Evolutionary conservation across 1,140 invertebrate genomes (phyloP), one percentile per base, ranked within the genome.

Genomic region (Calliphora vicina): DNA sequence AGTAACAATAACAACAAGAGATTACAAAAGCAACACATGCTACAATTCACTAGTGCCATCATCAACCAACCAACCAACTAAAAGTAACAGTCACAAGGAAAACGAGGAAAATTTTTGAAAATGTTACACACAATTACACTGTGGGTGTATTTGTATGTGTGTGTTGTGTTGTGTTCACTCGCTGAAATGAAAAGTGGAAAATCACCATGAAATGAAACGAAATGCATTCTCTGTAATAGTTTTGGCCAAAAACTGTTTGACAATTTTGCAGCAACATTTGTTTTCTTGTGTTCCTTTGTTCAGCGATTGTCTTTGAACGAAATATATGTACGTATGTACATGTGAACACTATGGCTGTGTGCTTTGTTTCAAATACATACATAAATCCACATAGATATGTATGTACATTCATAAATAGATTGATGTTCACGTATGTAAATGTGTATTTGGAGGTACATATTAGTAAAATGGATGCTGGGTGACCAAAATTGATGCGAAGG

Each of bases 21-120:
- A 76, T 76, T 42, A 76, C 73, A 42, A 29, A 76, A 76, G 73
- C 73, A 76, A 76, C 73, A 76, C 73, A 76, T 76, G 73, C 73
- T 76, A 76, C 73, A 76, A 76, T 20, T 76, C 73, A 17, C 25
- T 27, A 26, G 72, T 4, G 26, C 73, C 27, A 42, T n/a, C 73
- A 10, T 35, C 73, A 15, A 35, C 26, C 73, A 35, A 20, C 25
- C 27, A 35, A 35, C 35, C 45, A 23, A 27, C 71, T 27, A 73
- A 76, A 42, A 76, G 29, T 35, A 76, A 42, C 73, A 76, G 15
- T 17, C 9, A 42, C n/a, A 17, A 76, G 15, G 15, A 76, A 42
- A 76, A 42, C 73, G n/a, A 9, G 20, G 1, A n/a, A 76, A 35
- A 35, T 35, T 35, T 35, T 35, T 10, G 35, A 4, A 50, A 50